Evolutionary conservation across 2,113 vertebrate genomes (phyloP).

Genomic region (Chrysemys picta): DNA sequence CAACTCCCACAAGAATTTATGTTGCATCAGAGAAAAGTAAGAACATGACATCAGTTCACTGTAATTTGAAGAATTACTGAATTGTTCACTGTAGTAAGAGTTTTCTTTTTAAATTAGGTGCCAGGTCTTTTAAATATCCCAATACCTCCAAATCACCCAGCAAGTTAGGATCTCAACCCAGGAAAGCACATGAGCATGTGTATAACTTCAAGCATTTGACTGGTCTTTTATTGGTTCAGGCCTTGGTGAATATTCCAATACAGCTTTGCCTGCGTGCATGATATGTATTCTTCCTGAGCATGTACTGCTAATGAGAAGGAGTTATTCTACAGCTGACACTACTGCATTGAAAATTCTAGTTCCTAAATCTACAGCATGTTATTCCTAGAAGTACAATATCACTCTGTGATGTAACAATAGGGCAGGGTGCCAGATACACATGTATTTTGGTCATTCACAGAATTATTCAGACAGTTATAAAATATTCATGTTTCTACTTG

Average conservation of each 20-base stretch:
- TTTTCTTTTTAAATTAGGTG: neutral
- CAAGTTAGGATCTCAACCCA: neutral
- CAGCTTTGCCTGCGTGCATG: neutral
- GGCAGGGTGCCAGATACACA: neutral
- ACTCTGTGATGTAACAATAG: neutral
- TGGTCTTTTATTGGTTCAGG: neutral
- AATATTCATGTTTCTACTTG: conserved; percentile 32
- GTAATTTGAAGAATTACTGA: neutral
- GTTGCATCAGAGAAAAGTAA: neutral
- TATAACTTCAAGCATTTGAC: fast-evolving
- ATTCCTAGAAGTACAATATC: neutral
- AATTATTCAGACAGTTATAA: conserved; percentile 6
- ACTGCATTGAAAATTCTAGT: neutral
- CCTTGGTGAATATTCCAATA: neutral
- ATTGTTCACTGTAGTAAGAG: neutral
- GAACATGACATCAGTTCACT: neutral
- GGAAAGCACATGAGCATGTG: neutral
- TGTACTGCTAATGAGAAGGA: neutral
- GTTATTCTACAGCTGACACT: neutral
- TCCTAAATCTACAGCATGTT: neutral
- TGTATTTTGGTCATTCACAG: neutral
- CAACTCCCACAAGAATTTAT: neutral
- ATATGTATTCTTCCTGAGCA: neutral
- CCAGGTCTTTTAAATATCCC: neutral
- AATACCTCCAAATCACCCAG: neutral